A percentile compares a stretch with the other conserved stretches of the same genome.
Evolutionary conservation across 2,888 invertebrate species (phyloP).

Genomic region (Hofmannophila pseudospretella): DNA sequence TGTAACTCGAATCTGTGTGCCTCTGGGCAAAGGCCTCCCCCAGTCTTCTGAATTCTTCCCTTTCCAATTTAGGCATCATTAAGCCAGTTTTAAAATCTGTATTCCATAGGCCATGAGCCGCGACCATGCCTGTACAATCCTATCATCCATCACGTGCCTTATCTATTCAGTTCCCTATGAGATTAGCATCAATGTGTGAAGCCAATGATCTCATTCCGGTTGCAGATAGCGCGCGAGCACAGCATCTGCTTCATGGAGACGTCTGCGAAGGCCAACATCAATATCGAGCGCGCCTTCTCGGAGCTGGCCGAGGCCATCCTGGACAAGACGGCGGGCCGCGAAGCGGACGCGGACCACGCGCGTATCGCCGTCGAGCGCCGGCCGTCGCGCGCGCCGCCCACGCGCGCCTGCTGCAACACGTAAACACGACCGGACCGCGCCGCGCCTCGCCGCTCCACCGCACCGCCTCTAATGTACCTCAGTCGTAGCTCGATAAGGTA

Average conservation of each 20-base stretch:
- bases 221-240: slow-evolving; percentile 95
- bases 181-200: slow-evolving; percentile 15
- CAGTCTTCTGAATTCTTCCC: too few relatives aligned
- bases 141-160: too few relatives aligned
- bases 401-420: slow-evolving; percentile 67
- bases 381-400: slow-evolving; percentile 79
- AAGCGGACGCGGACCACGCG: slow-evolving; percentile 81
- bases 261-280: slow-evolving; percentile 97
- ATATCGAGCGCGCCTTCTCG: slow-evolving; percentile 96
- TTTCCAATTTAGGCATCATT: too few relatives aligned
- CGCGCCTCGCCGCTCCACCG: too few relatives aligned
- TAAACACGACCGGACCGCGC: slow-evolving; percentile 22
- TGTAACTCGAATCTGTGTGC: too few relatives aligned
- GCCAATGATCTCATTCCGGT: neutral
- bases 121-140: too few relatives aligned
- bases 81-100: too few relatives aligned
- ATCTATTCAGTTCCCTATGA: too few relatives aligned
- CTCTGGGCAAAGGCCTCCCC: too few relatives aligned
- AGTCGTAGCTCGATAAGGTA: too few relatives aligned
- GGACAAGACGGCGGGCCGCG: slow-evolving; percentile 92
- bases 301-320: slow-evolving; percentile 96
- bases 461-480: too few relatives aligned
- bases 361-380: slow-evolving; percentile 84
- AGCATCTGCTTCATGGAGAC: slow-evolving; percentile 98
- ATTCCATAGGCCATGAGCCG: too few relatives aligned